Conservation (phyloP, 2,797 vertebrate species). For the Mus spretus region DNA sequence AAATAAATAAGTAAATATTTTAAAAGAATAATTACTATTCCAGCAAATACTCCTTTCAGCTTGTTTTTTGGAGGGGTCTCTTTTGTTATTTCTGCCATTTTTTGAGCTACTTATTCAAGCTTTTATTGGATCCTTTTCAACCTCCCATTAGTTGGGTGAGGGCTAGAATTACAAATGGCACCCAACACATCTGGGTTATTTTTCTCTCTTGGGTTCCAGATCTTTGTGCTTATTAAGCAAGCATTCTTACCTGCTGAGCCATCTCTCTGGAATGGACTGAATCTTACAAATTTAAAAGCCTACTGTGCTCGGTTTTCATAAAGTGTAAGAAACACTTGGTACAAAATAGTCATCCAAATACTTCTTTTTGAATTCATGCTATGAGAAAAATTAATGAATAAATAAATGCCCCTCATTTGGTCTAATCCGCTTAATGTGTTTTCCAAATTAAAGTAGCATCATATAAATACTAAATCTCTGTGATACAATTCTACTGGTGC, state of each 20-base stretch:
- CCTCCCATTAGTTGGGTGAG: background rate
- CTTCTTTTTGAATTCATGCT: background rate
- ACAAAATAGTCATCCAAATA: background rate
- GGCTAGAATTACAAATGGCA: background rate
- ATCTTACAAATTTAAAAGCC: background rate
- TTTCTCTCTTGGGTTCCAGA: background rate
- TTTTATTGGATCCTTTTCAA: background rate
- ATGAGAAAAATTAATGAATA: background rate
- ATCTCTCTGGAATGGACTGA: background rate
- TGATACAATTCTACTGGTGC: background rate
- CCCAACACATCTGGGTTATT: background rate
- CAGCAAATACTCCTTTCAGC: background rate
- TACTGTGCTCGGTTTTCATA: accelerated
- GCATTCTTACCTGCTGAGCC: background rate
- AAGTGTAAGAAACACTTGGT: background rate
- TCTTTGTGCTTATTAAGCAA: background rate
- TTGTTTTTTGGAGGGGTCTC: background rate
- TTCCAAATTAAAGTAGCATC: background rate
- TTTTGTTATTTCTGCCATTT: background rate
- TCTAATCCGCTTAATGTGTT: background rate
- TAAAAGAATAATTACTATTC: background rate
- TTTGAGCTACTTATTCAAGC: background rate
- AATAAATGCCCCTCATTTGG: background rate
- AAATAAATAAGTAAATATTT: background rate
- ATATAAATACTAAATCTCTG: constrained; percentile 73